Evolutionary conservation across 53 echinoderm and acorn worm genomes (phyloP), one percentile per base, ranked within the genome.

Genomic region (Arbacia lixula): DNA sequence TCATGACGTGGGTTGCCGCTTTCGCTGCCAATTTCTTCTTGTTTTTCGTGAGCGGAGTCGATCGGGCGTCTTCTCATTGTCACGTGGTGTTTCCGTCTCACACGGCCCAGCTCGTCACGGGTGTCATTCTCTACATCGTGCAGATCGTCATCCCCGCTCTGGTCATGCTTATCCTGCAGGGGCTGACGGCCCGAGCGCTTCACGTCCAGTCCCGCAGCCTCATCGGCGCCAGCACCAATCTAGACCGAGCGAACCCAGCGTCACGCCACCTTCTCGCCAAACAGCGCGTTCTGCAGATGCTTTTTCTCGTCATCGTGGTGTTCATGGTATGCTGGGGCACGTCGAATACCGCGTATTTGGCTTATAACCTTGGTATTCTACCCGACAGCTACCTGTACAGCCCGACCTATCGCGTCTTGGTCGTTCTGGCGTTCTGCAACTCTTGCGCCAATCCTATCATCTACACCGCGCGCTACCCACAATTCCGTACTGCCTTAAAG

Each of bases 281-380:
- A 35, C 50, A 74, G 54, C 55, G 74, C 20, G 74, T 74, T 5
- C 21, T 74, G 11, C 50, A 20, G 49, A 42, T 74, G 28, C 74
- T 74, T 31, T 49, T 74, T 34, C 30, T 74, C 26, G 74, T 74
- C 16, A 49, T 74, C 10, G 10, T 31, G 28, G 34, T 74, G 29
- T 74, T 46, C 74, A 74, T 74, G 11, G 14, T 52, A 28, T 74
- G 74, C 22, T 74, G 74, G 74, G 74, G 46, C 12, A 51, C 54
- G 3, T 51, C 50, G 9, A 51, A 74, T 32, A 6, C 53, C 35
- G 74, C 74, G 2, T 74, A 46, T 21, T 34, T 74, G 11, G 74
- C 74, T 28, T 74, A 52, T 27, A 74, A 74, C 24, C 55, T 74
- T 1, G 27, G 49, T 2, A n/a, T 26, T 3, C 53, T 74, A 21